Evolutionary conservation across 2,113 vertebrate species (phyloP).

Genomic region (Stercorarius parasiticus): DNA sequence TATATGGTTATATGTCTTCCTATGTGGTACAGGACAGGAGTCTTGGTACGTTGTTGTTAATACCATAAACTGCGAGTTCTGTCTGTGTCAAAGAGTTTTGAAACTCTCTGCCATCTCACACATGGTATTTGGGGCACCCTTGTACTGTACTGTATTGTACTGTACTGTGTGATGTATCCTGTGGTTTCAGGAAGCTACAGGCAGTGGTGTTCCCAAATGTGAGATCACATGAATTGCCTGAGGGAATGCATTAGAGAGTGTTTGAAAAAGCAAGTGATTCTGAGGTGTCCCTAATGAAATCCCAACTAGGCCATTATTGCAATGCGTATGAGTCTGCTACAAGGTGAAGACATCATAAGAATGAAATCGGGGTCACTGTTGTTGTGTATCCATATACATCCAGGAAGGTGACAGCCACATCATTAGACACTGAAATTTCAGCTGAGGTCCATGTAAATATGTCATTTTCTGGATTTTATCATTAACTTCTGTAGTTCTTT

Average conservation of each 20-base stretch:
- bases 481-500: not conserved
- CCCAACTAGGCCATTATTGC: not conserved
- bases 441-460: not conserved
- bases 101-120: not conserved
- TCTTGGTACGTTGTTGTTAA: not conserved
- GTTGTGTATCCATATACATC: not conserved
- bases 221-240: not conserved
- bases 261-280: not conserved
- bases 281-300: not conserved
- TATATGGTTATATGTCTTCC: not conserved
- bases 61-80: not conserved
- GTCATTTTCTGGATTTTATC: not conserved
- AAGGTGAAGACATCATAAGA: not conserved
- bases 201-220: not conserved
- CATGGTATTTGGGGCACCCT: not conserved
- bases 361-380: not conserved
- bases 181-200: not conserved
- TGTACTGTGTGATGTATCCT: not conserved
- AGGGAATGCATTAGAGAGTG: not conserved
- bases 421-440: not conserved
- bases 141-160: not conserved
- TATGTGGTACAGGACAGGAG: not conserved
- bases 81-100: not conserved
- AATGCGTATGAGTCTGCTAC: not conserved
- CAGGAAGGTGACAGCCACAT: not conserved